Conservation (phyloP, 2,888 invertebrate species). For the Orthosia gracilis region DNA sequence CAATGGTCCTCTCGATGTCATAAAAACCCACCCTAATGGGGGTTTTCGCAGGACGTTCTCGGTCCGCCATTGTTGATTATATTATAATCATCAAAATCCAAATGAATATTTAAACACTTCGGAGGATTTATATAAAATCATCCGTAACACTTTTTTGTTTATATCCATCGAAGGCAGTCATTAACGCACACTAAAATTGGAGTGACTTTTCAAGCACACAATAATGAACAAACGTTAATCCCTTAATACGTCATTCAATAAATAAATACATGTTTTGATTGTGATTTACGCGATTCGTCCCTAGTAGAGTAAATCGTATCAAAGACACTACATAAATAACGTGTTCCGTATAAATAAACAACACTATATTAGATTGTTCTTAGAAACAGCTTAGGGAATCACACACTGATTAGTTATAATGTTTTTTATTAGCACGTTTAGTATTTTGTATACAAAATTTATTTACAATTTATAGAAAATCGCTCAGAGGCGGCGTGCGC, state of each 20-base stretch:
- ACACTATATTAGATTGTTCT: conserved; percentile 61
- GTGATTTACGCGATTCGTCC: conserved; percentile 66
- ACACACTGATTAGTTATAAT: conserved; percentile 71
- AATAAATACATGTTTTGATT: conserved; percentile 62
- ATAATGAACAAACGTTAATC: conserved; percentile 55
- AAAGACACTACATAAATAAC: conserved; percentile 73
- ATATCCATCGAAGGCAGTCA: conserved; percentile 72
- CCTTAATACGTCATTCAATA: conserved; percentile 62
- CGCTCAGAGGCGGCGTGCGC: conserved; percentile 89
- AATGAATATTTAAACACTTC: conserved; percentile 76
- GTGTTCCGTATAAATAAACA: conserved; percentile 69
- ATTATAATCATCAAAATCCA: conserved; percentile 79
- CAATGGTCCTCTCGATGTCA: conserved; percentile 99
- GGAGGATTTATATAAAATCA: conserved; percentile 72
- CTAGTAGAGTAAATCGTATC: conserved; percentile 80
- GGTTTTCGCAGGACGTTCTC: conserved; percentile 91
- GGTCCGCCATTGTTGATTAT: conserved; percentile 90
- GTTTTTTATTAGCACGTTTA: conserved; percentile 72
- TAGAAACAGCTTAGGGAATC: conserved; percentile 53
- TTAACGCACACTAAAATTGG: conserved; percentile 52
- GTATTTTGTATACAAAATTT: conserved; percentile 81
- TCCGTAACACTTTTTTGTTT: conserved; percentile 75
- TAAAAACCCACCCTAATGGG: conserved; percentile 98
- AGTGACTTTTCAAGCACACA: conserved; percentile 61
- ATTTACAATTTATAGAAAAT: conserved; percentile 85